These are phyloP conservation scores for Sycophila sp. DNA, from an alignment of 1,140 invertebrate species.

Conservation along the genomic window DNA sequence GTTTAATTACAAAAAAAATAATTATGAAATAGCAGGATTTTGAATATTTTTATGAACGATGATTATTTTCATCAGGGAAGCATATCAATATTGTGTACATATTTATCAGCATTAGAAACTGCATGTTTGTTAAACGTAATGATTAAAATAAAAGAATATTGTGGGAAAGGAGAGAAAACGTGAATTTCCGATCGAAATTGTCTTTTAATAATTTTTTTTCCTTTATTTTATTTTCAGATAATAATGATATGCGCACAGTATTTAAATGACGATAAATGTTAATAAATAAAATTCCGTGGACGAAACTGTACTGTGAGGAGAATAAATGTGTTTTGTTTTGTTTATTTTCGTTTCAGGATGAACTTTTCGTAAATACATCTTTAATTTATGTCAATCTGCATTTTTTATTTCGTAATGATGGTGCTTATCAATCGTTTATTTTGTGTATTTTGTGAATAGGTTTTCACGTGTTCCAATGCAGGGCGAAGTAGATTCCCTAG, in stretches of 20 bases:
- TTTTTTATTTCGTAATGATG: conserved; percentile 45
- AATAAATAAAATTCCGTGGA: conserved; percentile 54
- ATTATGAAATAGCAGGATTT: no score
- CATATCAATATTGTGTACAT: no score
- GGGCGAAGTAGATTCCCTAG: conserved; percentile 56
- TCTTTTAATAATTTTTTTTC: conserved; percentile 51
- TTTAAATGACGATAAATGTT: conserved; percentile 47
- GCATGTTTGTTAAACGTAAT: no score
- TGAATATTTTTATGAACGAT: no score
- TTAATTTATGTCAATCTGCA: conserved; percentile 47
- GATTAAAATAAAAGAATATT: no score
- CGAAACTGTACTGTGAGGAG: conserved; percentile 44
- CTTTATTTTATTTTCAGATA: conserved; percentile 54
- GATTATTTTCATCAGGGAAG: no score
- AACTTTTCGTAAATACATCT: conserved; percentile 29
- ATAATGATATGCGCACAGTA: conserved; percentile 52
- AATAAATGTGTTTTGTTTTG: conserved; percentile 10
- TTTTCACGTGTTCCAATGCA: conserved; percentile 50
- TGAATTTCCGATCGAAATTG: conserved; percentile 6
- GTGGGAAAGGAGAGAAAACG: conserved; percentile 6
- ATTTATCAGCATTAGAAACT: no score
- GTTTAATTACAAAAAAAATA: no score
- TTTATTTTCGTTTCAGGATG: conserved; percentile 35
- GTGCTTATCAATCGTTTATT: conserved; percentile 25
- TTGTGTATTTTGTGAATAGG: conserved; percentile 20